These are phyloP conservation scores for Melospiza georgiana DNA, from an alignment of 2,113 vertebrate species.

Conservation along the genomic window DNA sequence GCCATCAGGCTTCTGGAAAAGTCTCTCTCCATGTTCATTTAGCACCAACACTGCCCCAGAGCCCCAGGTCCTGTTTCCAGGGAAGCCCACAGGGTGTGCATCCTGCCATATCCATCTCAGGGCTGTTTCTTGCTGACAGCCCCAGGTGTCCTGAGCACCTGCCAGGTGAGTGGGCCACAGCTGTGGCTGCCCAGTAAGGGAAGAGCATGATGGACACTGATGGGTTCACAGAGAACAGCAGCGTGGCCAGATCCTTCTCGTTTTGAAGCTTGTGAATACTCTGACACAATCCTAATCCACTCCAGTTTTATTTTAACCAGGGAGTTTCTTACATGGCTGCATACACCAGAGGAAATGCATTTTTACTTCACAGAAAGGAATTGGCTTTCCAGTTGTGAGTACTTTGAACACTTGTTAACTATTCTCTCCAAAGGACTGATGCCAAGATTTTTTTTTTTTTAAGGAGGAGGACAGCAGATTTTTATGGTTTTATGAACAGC, in stretches of 20 bases:
- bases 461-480: neutral
- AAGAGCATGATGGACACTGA: neutral
- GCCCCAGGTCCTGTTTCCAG: neutral
- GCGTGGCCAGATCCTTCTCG: accelerated
- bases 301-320: neutral
- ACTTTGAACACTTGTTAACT: conserved; percentile 5
- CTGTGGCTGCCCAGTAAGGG: neutral
- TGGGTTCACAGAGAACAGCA: neutral
- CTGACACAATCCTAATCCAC: neutral
- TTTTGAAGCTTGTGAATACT: neutral
- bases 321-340: neutral
- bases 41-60: accelerated
- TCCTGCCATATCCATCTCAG: neutral
- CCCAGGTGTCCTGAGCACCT: neutral
- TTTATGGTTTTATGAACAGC: neutral
- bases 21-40: accelerated
- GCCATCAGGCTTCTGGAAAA: neutral
- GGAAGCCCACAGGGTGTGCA: neutral
- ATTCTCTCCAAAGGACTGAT: neutral
- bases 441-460: neutral
- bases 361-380: neutral
- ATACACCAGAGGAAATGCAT: conserved; percentile 23
- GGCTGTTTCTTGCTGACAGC: neutral
- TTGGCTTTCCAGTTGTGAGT: neutral
- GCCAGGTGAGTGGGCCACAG: neutral